phyloP scores from a whole-genome alignment of 1,140 invertebrate species.

The Magallana angulata region DNA sequence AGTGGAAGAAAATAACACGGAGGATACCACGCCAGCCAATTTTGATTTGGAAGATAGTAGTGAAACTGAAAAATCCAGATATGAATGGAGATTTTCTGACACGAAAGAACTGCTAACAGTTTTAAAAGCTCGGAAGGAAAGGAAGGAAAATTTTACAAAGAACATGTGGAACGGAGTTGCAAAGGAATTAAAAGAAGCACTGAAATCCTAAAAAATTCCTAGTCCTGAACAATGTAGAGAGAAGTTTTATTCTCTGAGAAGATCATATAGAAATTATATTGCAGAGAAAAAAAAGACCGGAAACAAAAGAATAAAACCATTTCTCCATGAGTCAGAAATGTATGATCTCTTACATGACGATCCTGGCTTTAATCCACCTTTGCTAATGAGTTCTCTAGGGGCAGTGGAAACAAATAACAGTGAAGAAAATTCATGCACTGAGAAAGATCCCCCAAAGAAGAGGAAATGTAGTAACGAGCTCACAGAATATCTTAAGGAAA shows the following conservation, averaged over 20 bases:
- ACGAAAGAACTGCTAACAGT: no score
- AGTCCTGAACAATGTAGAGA: slow-evolving; percentile 43
- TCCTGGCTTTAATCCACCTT: neutral
- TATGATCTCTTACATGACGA: slow-evolving; percentile 32
- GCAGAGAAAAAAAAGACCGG: slow-evolving; percentile 40
- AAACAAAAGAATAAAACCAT: slow-evolving; percentile 44
- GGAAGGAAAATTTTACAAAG: slow-evolving; percentile 16
- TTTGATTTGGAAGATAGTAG: no score
- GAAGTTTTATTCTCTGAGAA: slow-evolving; percentile 26
- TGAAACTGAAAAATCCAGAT: no score
- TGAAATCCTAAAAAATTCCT: neutral
- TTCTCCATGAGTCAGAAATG: slow-evolving; percentile 49
- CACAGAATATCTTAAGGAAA: slow-evolving; percentile 39
- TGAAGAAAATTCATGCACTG: slow-evolving; percentile 25
- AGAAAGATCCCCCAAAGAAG: slow-evolving; percentile 35
- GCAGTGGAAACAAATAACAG: slow-evolving; percentile 36
- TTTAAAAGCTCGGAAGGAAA: neutral
- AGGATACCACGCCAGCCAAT: no score
- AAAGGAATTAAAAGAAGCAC: neutral
- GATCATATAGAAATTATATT: neutral
- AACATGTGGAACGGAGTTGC: neutral
- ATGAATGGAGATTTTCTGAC: no score
- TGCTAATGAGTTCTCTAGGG: neutral
- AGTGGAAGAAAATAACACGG: no score
- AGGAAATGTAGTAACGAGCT: slow-evolving; percentile 50